Percentiles rank a stretch among this genome's conserved stretches.
Conservation (phyloP, 2,113 vertebrate species). For the Phocoena phocoena region DNA sequence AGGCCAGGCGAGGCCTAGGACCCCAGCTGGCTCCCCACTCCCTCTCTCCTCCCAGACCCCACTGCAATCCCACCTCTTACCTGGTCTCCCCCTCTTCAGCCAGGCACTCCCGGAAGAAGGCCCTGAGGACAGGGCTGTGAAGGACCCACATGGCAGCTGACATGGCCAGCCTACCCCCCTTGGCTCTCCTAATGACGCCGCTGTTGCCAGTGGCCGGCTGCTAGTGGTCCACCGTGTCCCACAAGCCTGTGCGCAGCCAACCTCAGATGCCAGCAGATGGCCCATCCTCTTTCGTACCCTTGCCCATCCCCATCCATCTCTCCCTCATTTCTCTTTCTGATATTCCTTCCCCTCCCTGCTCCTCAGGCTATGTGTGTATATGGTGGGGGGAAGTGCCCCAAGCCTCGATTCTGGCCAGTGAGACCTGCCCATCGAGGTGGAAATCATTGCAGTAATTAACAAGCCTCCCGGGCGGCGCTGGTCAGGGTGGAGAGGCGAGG, state of each 20-base stretch:
- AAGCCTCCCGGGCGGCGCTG: not conserved
- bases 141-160: not conserved
- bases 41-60: not conserved
- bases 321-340: not conserved
- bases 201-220: not conserved
- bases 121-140: not conserved
- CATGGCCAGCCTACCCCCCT: not conserved
- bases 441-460: slow-evolving; percentile 25
- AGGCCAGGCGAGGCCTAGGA: not conserved
- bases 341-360: not conserved
- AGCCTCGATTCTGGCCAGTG: not conserved
- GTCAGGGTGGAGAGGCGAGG: too few species aligned
- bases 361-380: not conserved
- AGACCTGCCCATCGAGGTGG: not conserved
- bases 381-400: not conserved
- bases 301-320: not conserved
- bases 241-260: not conserved
- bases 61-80: not conserved
- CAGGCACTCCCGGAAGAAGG: not conserved
- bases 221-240: not conserved
- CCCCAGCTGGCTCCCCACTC: too few species aligned
- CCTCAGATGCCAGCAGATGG: not conserved
- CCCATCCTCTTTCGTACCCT: not conserved
- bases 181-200: not conserved
- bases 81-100: too few species aligned